Evolutionary conservation across 53 echinoderm and acorn worm genomes (phyloP).

Genomic region (Temnopleurus reevesii): DNA sequence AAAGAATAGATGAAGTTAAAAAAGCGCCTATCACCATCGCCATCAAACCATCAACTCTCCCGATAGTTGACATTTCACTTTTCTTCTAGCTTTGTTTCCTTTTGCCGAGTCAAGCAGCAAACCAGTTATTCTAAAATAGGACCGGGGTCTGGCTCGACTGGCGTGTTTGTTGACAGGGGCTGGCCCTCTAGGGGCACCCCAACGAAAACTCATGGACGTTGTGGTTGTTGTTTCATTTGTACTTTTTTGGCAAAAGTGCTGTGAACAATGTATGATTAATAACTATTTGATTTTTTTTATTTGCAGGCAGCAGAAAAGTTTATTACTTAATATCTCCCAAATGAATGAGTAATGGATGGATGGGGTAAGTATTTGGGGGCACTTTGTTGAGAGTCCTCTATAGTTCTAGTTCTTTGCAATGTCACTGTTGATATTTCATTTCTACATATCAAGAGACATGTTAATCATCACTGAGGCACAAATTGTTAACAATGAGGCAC

Average conservation of each 20-base stretch:
- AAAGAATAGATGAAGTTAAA: constrained; percentile 5
- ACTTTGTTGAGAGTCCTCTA: no score
- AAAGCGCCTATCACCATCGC: constrained; percentile 16
- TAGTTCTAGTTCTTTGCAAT: no score
- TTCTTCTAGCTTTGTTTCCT: constrained; percentile 35
- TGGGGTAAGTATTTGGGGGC: no score
- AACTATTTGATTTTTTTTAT: not conserved
- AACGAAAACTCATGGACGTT: not conserved
- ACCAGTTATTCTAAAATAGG: constrained; percentile 37
- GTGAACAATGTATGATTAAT: constrained; percentile 1
- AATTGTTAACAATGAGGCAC: no score
- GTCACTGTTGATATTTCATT: no score
- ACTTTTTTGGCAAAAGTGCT: not conserved
- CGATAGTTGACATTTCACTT: constrained; percentile 42
- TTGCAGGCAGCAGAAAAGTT: not conserved
- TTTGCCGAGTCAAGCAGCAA: constrained; percentile 11
- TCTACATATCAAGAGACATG: no score
- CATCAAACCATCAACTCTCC: constrained; percentile 44
- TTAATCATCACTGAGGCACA: no score
- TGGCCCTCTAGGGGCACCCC: not conserved
- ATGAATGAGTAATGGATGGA: constrained; percentile 26
- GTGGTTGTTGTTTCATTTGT: not conserved
- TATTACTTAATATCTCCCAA: not conserved
- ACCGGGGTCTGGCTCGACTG: not conserved
- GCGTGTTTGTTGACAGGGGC: constrained; percentile 24